Evolutionary conservation across 2,113 vertebrate species (phyloP).

Genomic region (Octodon degus): DNA sequence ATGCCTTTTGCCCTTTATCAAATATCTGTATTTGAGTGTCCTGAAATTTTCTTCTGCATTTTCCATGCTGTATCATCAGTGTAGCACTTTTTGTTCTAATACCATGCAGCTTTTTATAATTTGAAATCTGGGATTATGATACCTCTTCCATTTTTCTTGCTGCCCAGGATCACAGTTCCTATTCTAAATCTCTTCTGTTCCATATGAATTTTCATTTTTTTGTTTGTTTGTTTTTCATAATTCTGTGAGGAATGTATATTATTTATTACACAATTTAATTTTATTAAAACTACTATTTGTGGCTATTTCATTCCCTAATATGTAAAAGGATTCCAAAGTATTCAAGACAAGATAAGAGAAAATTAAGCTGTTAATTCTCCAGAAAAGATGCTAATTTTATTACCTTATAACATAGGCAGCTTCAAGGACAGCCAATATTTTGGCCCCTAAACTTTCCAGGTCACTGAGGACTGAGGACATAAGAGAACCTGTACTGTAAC

Average conservation of each 20-base stretch:
- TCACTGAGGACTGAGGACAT: too few relatives aligned
- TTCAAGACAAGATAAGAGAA: background rate
- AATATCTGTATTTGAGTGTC: background rate
- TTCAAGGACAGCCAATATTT: too few relatives aligned
- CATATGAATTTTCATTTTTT: background rate
- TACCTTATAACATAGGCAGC: too few relatives aligned
- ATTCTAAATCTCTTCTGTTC: background rate
- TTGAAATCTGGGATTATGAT: background rate
- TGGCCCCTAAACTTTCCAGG: too few relatives aligned
- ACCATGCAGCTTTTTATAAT: background rate
- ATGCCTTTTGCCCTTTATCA: background rate
- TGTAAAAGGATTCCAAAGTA: background rate
- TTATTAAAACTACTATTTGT: background rate
- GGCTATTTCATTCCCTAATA: background rate
- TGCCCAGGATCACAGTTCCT: background rate
- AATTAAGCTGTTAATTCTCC: too few relatives aligned
- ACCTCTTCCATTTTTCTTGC: background rate
- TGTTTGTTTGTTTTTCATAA: background rate
- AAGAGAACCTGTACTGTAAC: too few relatives aligned
- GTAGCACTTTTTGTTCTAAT: background rate
- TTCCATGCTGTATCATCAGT: background rate
- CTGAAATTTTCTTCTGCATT: background rate
- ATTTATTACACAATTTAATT: background rate
- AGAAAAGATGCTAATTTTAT: too few relatives aligned
- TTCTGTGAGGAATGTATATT: background rate